Conservation (phyloP, 2,888 invertebrate species). For the Caenorhabditis sulstoni region DNA sequence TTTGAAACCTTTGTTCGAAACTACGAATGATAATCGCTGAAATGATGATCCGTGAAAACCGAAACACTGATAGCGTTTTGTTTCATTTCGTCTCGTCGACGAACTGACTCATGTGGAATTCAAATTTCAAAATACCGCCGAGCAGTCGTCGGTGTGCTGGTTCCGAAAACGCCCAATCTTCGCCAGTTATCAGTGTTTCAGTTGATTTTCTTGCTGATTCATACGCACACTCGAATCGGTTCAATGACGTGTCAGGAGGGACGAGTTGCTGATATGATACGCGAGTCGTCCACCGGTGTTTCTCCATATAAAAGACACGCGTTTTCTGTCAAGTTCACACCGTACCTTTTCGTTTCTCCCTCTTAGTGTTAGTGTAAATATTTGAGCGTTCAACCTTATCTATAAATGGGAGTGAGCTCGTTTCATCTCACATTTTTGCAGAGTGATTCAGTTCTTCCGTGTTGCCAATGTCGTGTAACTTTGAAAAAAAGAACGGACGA, state of each 20-base stretch:
- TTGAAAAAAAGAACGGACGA: too few relatives aligned
- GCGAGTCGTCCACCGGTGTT: conserved; percentile 2
- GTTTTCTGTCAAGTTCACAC: conserved; percentile 45
- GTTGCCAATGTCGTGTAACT: too few relatives aligned
- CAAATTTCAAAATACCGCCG: background rate
- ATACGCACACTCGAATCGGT: conserved; percentile 11
- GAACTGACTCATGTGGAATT: conserved; percentile 32
- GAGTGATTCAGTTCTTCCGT: conserved; percentile 12
- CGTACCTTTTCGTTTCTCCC: conserved; percentile 7
- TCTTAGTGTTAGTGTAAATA: conserved; percentile 32
- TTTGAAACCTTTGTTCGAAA: conserved; percentile 1
- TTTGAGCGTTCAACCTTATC: conserved; percentile 54
- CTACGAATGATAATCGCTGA: conserved; percentile 40
- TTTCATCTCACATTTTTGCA: conserved; percentile 14
- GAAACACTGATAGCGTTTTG: conserved; percentile 19
- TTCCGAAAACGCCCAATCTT: conserved; percentile 33
- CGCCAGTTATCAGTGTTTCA: conserved; percentile 27
- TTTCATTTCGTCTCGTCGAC: background rate
- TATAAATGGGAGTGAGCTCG: conserved; percentile 37
- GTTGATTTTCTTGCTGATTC: conserved; percentile 38
- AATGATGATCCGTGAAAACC: conserved; percentile 25
- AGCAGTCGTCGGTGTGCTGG: background rate
- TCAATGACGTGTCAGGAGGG: conserved; percentile 35
- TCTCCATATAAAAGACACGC: conserved; percentile 26
- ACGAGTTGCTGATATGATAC: conserved; percentile 32